Evolutionary conservation across 2,888 invertebrate genomes (phyloP).

Genomic region (Tuberolachnus salignus): DNA sequence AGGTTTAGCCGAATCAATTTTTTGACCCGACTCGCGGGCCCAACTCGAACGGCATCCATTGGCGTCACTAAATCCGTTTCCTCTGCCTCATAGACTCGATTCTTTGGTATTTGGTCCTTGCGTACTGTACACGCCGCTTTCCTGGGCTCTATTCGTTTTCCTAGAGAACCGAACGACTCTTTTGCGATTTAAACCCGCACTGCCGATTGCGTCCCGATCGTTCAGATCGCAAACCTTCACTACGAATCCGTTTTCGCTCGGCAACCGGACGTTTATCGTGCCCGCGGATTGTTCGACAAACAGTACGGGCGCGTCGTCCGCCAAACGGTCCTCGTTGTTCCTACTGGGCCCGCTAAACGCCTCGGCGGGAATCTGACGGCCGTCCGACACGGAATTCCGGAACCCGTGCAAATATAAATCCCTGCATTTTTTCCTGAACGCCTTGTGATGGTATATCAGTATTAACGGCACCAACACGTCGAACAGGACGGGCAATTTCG

Average conservation of each 20-base stretch:
- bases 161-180: constrained; percentile 23
- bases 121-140: constrained; percentile 7
- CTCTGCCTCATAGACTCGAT: neutral
- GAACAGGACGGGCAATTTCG: constrained; percentile 21
- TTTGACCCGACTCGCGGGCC: neutral
- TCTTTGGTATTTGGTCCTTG: constrained; percentile 3
- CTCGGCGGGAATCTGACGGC: constrained; percentile 4
- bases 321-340: neutral
- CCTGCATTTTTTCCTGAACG: constrained; percentile 44
- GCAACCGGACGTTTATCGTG: constrained; percentile 16
- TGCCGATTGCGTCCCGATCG: neutral
- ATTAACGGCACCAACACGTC: constrained; percentile 38
- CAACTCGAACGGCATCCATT: neutral
- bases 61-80: neutral
- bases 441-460: constrained; percentile 35
- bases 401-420: constrained; percentile 49
- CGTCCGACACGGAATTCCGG: constrained; percentile 49
- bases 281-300: constrained; percentile 41
- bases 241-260: constrained; percentile 33
- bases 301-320: constrained; percentile 40
- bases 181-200: neutral
- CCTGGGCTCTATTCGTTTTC: neutral
- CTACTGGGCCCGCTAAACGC: neutral
- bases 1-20: neutral
- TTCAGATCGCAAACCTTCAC: constrained; percentile 24